These are phyloP conservation scores for Pristiophorus japonicus DNA, from an alignment of 2,113 vertebrate species.

Conservation along the genomic window DNA sequence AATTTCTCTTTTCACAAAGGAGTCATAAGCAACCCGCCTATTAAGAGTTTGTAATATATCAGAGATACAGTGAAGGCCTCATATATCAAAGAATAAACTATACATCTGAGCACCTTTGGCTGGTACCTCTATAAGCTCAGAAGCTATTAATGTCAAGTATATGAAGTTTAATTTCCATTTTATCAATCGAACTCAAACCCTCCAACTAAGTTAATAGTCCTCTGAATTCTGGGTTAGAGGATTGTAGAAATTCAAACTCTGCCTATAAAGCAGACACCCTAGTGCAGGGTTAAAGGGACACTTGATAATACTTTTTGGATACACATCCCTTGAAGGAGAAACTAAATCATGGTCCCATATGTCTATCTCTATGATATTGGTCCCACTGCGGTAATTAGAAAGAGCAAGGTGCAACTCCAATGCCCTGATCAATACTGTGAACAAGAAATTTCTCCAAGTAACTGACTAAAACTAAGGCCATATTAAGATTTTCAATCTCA, in stretches of 20 bases:
- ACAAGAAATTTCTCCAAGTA: too few species aligned
- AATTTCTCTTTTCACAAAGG: background rate
- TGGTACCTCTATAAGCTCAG: background rate
- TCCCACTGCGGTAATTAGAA: too few species aligned
- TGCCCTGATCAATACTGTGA: too few species aligned
- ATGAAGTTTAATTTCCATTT: background rate
- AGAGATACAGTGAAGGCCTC: background rate
- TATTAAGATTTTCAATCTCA: too few species aligned
- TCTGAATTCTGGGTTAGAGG: background rate
- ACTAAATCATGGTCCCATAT: too few species aligned
- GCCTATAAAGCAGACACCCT: background rate
- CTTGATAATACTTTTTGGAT: too few species aligned
- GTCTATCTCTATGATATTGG: too few species aligned
- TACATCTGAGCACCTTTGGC: background rate
- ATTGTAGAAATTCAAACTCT: background rate
- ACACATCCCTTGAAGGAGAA: too few species aligned
- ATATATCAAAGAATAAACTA: background rate
- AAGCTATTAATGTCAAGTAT: background rate
- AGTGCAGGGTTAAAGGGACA: too few species aligned
- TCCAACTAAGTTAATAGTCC: background rate
- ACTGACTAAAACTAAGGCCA: too few species aligned
- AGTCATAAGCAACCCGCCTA: background rate
- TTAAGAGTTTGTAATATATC: background rate
- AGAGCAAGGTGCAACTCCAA: too few species aligned
- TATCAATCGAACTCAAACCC: background rate